Percentiles rank a stretch among this genome's conserved stretches.
These are phyloP conservation scores for Trichogramma dendrolimi DNA, from an alignment of 2,888 invertebrate species.

Conservation along the genomic window DNA sequence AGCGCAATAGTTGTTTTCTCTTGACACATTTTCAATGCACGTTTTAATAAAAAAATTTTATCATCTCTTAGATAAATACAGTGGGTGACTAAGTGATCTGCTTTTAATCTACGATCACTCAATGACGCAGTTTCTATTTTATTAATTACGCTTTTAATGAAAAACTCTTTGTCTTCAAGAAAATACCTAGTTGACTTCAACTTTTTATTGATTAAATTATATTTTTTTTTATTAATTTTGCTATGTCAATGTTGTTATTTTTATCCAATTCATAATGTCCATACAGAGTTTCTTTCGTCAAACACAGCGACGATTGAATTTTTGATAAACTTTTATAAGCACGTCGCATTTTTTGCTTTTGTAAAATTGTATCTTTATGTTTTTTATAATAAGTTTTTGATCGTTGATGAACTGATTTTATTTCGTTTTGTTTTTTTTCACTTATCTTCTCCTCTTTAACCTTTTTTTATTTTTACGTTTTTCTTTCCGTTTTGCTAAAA, in stretches of 20 bases:
- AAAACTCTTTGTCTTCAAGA: not conserved
- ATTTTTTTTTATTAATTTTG: no score
- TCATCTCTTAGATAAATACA: conserved; percentile 19
- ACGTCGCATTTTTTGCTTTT: no score
- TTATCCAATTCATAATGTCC: no score
- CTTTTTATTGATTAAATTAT: no score
- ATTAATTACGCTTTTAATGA: not conserved
- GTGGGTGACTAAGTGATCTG: conserved; percentile 19
- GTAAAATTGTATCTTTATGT: not conserved
- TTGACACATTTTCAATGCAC: conserved; percentile 5
- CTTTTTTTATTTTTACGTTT: not conserved
- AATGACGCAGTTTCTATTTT: not conserved
- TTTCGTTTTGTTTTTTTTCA: no score
- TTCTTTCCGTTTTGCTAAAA: not conserved
- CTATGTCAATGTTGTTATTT: not conserved
- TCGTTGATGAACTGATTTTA: no score
- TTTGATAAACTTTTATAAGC: no score
- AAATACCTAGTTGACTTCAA: not conserved
- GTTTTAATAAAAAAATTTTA: conserved; percentile 6
- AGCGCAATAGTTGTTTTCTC: conserved; percentile 17
- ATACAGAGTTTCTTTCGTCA: no score
- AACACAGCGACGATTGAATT: no score
- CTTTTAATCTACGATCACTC: conserved; percentile 20
- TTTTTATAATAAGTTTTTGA: not conserved
- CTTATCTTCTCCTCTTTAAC: no score